Evolutionary conservation across 2,888 invertebrate genomes (phyloP), one percentile per base, ranked within the genome.

Genomic region (Nemotelus pantherinus): DNA sequence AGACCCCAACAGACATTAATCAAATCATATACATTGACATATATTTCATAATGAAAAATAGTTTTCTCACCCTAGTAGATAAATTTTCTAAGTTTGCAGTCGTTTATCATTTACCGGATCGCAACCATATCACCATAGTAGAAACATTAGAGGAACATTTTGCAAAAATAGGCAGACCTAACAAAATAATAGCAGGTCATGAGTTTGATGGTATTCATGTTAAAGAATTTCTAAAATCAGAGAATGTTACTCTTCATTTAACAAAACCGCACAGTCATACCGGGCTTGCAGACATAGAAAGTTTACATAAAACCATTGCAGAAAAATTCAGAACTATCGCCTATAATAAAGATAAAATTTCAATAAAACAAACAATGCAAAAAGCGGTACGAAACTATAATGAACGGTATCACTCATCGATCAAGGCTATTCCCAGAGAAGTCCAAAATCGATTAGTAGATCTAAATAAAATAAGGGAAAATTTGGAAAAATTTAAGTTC

Each of bases 351-450:
- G 79, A 77, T 70, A 65, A 75, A 80, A 79, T 25, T 25, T 25
- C 25, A 25, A 25, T 1, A 1, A 25, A 25, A 25, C 25, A 25
- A 25, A 25, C 25, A 71, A 64, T 79, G 25, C 78, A 80, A 65
- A 39, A 76, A 55, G 78, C 64, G 41, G n/a, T 80, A 75, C 72
- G 77, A 76, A 80, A 80, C 58, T 80, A 79, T 67, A 80, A 81
- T 53, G 77, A 80, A 72, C 65, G 80, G 39, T 80, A 78, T 53
- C 71, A 80, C 48, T 79, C 78, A 0, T 78, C 68, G 10, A 80
- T 80, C 10, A 74, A 60, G 68, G 78, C 65, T 2, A 79, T 78
- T 3, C 78, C 79, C 67, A 80, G 65, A 39, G 65, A 64, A 78
- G 79, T 77, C 70, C 77, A 78, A 25, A 78, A 78, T 58, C 72